Evolutionary conservation across 2,113 vertebrate species (phyloP).

Genomic region (Grallaria varia): DNA sequence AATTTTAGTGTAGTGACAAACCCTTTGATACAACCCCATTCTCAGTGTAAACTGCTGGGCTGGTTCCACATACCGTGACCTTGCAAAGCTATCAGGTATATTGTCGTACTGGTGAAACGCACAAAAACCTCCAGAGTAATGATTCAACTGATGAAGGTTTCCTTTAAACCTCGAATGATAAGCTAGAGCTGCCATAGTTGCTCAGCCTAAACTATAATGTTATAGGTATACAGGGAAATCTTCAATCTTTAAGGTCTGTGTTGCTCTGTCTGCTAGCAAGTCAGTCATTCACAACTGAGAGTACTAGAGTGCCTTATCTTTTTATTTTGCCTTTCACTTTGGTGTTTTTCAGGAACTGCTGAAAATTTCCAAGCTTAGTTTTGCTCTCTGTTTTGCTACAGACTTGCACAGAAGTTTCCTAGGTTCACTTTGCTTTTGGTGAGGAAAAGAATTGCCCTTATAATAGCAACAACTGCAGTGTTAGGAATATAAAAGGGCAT

Average conservation of each 20-base stretch:
- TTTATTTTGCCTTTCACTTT: neutral
- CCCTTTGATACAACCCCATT: neutral
- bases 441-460: neutral
- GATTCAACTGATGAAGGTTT: neutral
- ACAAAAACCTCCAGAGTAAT: neutral
- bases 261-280: neutral
- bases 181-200: neutral
- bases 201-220: neutral
- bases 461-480: neutral
- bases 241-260: neutral
- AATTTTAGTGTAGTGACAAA: neutral
- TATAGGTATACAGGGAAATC: neutral
- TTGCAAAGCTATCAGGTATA: neutral
- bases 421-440: neutral
- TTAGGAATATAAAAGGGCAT: conserved; percentile 8
- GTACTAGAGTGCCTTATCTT: neutral
- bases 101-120: neutral
- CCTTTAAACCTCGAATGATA: neutral
- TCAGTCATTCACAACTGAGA: neutral
- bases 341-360: neutral
- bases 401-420: neutral
- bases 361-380: neutral
- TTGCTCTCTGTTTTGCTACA: neutral
- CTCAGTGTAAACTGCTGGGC: neutral
- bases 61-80: neutral